Evolutionary conservation across 2,888 invertebrate species (phyloP).

Genomic region (Archips xylosteana): DNA sequence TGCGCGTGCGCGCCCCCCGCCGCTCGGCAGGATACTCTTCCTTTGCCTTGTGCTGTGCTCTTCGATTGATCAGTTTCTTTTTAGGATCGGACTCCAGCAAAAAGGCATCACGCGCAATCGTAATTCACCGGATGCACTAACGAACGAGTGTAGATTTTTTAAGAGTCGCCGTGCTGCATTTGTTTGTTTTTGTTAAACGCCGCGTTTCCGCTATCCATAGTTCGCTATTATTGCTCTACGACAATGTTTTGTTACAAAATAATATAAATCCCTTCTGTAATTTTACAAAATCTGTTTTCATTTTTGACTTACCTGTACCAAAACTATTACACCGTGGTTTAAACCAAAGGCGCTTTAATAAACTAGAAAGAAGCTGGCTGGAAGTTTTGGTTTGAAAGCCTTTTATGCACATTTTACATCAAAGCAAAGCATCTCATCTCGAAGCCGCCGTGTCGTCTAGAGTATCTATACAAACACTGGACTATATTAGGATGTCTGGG

Average conservation of each 20-base stretch:
- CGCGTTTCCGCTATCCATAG: slow-evolving; percentile 67
- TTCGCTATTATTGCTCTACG: slow-evolving; percentile 29
- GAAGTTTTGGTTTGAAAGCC: slow-evolving; percentile 10
- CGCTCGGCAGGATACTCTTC: slow-evolving; percentile 74
- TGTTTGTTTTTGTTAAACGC: slow-evolving; percentile 72
- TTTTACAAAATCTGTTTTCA: not conserved
- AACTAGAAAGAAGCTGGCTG: not conserved
- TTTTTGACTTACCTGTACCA: not conserved
- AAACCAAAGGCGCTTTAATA: slow-evolving; percentile 9
- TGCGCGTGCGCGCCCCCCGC: slow-evolving; percentile 65
- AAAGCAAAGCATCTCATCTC: slow-evolving; percentile 32
- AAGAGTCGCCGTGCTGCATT: slow-evolving; percentile 66
- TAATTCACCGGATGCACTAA: slow-evolving; percentile 84
- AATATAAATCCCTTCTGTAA: not conserved
- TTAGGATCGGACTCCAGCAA: slow-evolving; percentile 69
- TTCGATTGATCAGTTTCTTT: slow-evolving; percentile 76
- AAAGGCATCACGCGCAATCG: slow-evolving; percentile 74
- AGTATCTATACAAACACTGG: slow-evolving; percentile 37
- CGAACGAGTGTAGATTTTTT: slow-evolving; percentile 82
- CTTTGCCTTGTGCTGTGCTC: slow-evolving; percentile 73
- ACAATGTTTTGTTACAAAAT: slow-evolving; percentile 9
- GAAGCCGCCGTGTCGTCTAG: slow-evolving; percentile 32
- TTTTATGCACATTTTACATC: slow-evolving; percentile 21
- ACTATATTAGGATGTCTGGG: slow-evolving; percentile 43
- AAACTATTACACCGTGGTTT: not conserved